These are phyloP conservation scores for Mastigias papua DNA, from an alignment of 30 jellyfish, hydroid and myxozoan genomes.

Conservation along the genomic window DNA sequence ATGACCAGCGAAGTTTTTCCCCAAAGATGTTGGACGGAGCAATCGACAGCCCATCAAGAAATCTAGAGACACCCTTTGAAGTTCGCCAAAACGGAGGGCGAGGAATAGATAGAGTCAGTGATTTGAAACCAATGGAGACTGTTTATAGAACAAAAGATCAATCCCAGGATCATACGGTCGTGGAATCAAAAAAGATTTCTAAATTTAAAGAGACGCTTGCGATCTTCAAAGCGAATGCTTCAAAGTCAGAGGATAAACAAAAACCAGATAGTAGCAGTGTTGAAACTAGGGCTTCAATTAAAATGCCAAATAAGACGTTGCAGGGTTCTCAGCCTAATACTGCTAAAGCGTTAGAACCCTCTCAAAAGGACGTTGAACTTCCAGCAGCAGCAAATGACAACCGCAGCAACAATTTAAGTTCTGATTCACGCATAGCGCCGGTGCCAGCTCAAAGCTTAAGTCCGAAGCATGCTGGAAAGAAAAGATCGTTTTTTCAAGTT, in stretches of 20 bases:
- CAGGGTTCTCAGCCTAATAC: too few relatives aligned
- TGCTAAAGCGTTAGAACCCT: too few relatives aligned
- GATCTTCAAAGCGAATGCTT: background rate
- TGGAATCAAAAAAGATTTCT: background rate
- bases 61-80: background rate
- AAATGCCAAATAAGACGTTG: too few relatives aligned
- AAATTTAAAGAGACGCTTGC: background rate
- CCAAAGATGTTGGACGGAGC: background rate
- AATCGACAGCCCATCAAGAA: background rate
- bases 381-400: too few relatives aligned
- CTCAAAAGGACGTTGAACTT: too few relatives aligned
- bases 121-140: background rate
- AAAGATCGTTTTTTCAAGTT: constrained; percentile 19
- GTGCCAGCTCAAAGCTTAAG: background rate
- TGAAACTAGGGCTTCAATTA: too few relatives aligned
- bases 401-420: background rate
- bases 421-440: background rate
- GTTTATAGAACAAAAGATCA: background rate
- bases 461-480: constrained; percentile 15
- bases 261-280: background rate
- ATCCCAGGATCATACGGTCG: background rate
- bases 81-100: background rate
- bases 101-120: background rate
- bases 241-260: background rate
- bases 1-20: background rate